A percentile compares a stretch with the other conserved stretches of the same genome.
phyloP scores from a whole-genome alignment of 2,113 vertebrate species.

The Ochotona princeps region DNA sequence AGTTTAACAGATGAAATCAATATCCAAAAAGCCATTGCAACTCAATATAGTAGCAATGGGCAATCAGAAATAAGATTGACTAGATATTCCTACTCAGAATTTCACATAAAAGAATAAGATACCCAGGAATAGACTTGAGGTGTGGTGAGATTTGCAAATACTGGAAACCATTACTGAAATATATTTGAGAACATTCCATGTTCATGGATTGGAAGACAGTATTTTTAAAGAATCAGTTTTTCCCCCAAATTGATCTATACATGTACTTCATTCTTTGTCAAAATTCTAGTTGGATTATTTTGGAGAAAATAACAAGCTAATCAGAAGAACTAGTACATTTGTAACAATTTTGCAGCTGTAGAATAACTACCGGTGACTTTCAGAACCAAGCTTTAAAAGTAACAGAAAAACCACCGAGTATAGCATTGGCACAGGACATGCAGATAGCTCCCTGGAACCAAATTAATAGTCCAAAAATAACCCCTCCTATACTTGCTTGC shows the following conservation, averaged over 20 bases:
- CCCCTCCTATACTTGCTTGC: neutral
- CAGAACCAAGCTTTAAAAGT: neutral
- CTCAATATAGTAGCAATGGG: neutral
- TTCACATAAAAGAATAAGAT: neutral
- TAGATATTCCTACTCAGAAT: neutral
- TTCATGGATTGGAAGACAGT: neutral
- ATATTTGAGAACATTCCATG: neutral
- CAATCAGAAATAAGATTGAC: neutral
- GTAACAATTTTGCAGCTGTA: neutral
- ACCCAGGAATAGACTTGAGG: neutral
- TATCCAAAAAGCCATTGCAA: slow-evolving; percentile 1
- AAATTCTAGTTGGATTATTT: neutral
- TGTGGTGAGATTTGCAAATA: neutral
- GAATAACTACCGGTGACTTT: neutral
- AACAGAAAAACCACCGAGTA: neutral
- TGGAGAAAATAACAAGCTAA: neutral
- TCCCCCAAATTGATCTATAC: neutral
- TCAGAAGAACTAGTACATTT: neutral
- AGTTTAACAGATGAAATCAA: slow-evolving; percentile 17
- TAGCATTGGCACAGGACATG: neutral
- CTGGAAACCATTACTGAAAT: neutral
- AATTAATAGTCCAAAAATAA: neutral
- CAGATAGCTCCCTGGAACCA: neutral
- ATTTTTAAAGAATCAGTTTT: neutral
- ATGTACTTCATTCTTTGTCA: slow-evolving; percentile 22